Conservation (phyloP, 2,113 vertebrate species). For the Barbus barbus region DNA sequence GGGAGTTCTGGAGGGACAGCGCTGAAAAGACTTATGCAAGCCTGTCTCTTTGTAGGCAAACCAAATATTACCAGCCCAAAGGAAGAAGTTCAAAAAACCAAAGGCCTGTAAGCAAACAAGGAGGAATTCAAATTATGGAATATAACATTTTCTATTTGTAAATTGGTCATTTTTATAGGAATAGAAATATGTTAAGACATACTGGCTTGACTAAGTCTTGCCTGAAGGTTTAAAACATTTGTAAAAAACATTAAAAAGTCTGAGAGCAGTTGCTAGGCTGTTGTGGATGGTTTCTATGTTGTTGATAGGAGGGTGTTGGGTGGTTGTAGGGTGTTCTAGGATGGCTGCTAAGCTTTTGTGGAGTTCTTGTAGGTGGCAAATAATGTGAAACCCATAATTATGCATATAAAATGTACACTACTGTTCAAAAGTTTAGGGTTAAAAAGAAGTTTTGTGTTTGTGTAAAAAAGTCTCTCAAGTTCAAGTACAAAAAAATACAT, state of each 20-base stretch:
- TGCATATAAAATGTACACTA: too few relatives aligned
- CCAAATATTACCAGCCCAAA: conserved; percentile 99
- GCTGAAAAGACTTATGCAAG: conserved; percentile 90
- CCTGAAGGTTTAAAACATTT: neutral
- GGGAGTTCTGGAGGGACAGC: conserved; percentile 80
- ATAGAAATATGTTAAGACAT: neutral
- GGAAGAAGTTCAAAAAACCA: conserved; percentile 93
- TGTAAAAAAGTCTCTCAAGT: too few relatives aligned
- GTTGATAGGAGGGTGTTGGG: neutral
- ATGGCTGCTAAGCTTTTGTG: neutral
- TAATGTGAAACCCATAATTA: neutral
- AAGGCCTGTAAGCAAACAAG: conserved; percentile 80
- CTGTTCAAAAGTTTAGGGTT: neutral
- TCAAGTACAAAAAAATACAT: too few relatives aligned
- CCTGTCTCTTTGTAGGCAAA: conserved; percentile 99
- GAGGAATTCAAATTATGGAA: conserved; percentile 8
- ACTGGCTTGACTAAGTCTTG: too few relatives aligned
- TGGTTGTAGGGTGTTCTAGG: neutral
- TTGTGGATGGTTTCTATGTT: neutral
- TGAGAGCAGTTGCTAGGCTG: neutral
- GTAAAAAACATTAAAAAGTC: neutral
- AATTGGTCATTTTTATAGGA: neutral
- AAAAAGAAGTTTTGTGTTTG: too few relatives aligned
- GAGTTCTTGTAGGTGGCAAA: neutral
- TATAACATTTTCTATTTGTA: neutral